Conservation (phyloP, 1,140 invertebrate species). For the Platyura marginata region DNA sequence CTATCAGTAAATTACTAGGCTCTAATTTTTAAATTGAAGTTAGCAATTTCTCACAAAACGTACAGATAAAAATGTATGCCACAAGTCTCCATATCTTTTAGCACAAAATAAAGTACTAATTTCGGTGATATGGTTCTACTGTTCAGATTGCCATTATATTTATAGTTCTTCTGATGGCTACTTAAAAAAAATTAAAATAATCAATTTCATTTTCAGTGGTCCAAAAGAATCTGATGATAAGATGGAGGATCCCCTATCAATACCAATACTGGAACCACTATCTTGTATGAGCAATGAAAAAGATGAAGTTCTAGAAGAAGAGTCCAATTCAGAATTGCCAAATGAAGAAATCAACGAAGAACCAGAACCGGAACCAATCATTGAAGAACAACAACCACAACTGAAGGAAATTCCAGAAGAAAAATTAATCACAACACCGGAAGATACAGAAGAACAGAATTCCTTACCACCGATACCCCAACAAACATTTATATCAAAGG, state of each 20-base stretch:
- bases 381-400: not conserved
- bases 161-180: too few relatives aligned
- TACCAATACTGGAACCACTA: not conserved
- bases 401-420: not conserved
- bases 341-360: constrained; percentile 4
- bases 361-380: not conserved
- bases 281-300: not conserved
- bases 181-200: too few relatives aligned
- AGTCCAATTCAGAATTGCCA: constrained; percentile 19
- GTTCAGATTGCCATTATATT: too few relatives aligned
- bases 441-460: not conserved
- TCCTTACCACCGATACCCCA: not conserved
- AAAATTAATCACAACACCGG: not conserved
- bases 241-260: constrained; percentile 23
- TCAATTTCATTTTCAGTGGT: not conserved
- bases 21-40: too few relatives aligned
- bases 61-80: too few relatives aligned
- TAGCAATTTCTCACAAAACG: too few relatives aligned
- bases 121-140: too few relatives aligned
- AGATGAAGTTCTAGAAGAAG: constrained; percentile 10
- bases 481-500: constrained; percentile 7
- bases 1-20: too few relatives aligned
- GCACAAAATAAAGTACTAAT: too few relatives aligned
- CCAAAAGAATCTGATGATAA: constrained; percentile 34
- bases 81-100: too few relatives aligned